Percentiles rank a stretch among this genome's conserved stretches.
Conservation (phyloP, 2,113 vertebrate species). For the Phrynosoma blainvillii region DNA sequence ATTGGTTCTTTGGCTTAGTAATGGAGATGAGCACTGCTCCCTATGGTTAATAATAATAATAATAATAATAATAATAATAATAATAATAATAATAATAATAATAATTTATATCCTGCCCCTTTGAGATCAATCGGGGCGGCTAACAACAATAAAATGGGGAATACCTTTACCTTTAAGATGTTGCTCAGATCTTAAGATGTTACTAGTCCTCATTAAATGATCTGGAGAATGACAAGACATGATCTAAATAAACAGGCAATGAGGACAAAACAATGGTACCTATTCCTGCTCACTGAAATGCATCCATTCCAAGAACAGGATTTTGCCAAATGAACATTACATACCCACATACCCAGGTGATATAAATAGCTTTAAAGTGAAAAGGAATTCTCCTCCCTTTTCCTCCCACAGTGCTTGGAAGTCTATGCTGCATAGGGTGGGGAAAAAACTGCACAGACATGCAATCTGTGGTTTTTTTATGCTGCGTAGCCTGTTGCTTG, state of each 20-base stretch:
- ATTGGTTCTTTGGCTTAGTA: no score
- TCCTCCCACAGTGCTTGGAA: slow-evolving; percentile 48
- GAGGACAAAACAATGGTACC: no score
- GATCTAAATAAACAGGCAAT: background rate
- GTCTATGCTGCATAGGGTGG: background rate
- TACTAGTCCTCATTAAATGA: background rate
- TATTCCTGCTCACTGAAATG: background rate
- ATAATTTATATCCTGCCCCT: no score
- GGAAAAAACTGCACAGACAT: background rate
- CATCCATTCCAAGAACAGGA: background rate
- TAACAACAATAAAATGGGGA: no score
- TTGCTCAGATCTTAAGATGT: background rate
- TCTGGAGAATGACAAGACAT: background rate
- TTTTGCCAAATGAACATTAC: slow-evolving; percentile 31
- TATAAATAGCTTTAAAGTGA: slow-evolving; percentile 26
- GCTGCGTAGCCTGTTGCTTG: slow-evolving; percentile 63
- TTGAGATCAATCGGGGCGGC: no score
- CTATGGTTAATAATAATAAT: no score
- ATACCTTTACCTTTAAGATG: no score
- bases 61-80: no score
- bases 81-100: no score
- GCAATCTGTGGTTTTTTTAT: slow-evolving; percentile 14
- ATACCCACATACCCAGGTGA: background rate
- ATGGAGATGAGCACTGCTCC: no score
- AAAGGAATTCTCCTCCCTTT: slow-evolving; percentile 1